These are phyloP conservation scores for Spea bombifrons DNA, from an alignment of 2,113 vertebrate genomes.

Conservation along the genomic window DNA sequence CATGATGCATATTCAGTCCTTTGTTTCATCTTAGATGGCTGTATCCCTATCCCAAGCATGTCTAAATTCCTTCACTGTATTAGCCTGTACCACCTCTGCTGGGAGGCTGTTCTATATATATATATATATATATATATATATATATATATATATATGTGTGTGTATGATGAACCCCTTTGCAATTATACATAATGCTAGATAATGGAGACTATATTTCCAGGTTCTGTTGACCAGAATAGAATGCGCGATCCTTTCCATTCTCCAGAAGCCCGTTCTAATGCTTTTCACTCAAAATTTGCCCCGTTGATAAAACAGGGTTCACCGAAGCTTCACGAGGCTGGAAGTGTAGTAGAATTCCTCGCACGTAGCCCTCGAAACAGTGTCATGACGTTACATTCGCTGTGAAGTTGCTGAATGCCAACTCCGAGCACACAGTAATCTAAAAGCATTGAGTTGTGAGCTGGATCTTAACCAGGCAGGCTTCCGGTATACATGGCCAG, in stretches of 20 bases:
- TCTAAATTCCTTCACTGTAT: too few species aligned
- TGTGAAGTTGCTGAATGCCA: background rate
- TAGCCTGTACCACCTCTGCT: too few species aligned
- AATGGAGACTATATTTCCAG: too few species aligned
- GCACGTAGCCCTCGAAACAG: background rate
- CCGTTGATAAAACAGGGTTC: background rate
- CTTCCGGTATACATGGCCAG: background rate
- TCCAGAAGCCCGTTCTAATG: constrained; percentile 1
- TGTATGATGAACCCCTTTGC: too few species aligned
- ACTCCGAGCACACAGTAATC: background rate
- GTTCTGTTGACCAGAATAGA: too few species aligned
- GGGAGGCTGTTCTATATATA: too few species aligned
- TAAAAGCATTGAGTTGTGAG: background rate
- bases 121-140: too few species aligned
- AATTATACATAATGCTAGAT: too few species aligned
- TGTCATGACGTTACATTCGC: background rate
- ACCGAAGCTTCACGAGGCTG: background rate
- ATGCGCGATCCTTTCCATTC: background rate
- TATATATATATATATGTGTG: too few species aligned
- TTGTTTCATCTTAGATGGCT: too few species aligned
- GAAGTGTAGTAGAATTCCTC: background rate
- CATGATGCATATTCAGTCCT: too few species aligned
- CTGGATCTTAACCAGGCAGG: background rate
- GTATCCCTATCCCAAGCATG: too few species aligned
- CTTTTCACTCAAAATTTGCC: background rate